Conservation (phyloP, 2,797 vertebrate genomes). For the Urophycis tenuis region DNA sequence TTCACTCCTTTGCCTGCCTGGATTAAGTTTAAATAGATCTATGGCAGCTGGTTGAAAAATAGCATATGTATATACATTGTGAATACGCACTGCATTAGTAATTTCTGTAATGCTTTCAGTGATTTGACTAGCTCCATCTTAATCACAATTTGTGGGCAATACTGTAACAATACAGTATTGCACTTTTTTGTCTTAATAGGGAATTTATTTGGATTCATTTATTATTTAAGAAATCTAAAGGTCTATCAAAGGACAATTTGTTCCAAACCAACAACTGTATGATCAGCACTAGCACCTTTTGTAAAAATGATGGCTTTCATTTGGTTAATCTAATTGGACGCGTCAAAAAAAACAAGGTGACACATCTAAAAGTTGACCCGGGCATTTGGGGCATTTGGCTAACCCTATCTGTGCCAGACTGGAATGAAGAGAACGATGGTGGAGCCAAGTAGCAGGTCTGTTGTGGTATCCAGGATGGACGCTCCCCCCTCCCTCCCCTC, state of each 20-base stretch:
- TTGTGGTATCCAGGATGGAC: slow-evolving; percentile 59
- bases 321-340: background rate
- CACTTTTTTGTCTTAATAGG: background rate
- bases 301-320: background rate
- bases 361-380: background rate
- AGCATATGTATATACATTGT: too few species aligned
- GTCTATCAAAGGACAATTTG: background rate
- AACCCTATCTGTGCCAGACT: slow-evolving; percentile 22
- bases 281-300: background rate
- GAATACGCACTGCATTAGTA: background rate
- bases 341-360: background rate
- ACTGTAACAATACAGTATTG: background rate
- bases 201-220: background rate
- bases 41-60: background rate
- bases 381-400: background rate
- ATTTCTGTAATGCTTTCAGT: background rate
- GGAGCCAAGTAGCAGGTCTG: slow-evolving; percentile 51
- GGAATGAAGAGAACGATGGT: slow-evolving; percentile 39
- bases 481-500: slow-evolving; percentile 41
- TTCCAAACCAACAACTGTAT: background rate
- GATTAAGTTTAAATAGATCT: background rate
- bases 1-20: background rate
- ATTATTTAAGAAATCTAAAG: background rate
- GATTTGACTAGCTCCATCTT: background rate
- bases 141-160: background rate